Percentiles rank a stretch among this genome's conserved stretches.
Conservation (phyloP, 2,113 vertebrate genomes). For the Myotis yumanensis region DNA sequence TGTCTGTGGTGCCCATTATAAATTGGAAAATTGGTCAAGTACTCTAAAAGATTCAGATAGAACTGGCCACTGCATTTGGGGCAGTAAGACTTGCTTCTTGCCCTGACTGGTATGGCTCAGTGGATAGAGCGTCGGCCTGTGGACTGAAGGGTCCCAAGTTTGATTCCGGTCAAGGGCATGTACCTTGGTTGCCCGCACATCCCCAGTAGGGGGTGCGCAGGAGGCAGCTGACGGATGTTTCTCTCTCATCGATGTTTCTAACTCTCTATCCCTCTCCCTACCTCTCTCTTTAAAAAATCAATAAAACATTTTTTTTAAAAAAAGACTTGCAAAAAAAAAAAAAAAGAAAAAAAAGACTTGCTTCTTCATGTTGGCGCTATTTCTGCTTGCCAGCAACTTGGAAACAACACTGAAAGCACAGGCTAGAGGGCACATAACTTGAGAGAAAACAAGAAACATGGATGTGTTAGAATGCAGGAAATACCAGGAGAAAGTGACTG, state of each 20-base stretch:
- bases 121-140: too few relatives aligned
- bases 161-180: too few relatives aligned
- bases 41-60: background rate
- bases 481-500: background rate
- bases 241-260: too few relatives aligned
- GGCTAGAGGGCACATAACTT: background rate
- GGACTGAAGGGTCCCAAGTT: too few relatives aligned
- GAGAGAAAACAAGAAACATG: background rate
- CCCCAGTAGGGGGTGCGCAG: too few relatives aligned
- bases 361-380: background rate
- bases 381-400: conserved; percentile 28
- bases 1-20: background rate
- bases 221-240: too few relatives aligned
- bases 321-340: background rate
- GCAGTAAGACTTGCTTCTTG: background rate
- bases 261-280: too few relatives aligned
- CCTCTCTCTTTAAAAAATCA: too few relatives aligned
- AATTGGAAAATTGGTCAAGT: background rate
- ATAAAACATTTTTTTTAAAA: too few relatives aligned
- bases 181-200: too few relatives aligned
- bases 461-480: background rate
- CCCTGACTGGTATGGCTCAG: too few relatives aligned
- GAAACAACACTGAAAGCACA: background rate
- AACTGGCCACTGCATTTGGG: background rate
- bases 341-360: background rate